Conservation (phyloP, 2,797 vertebrate genomes). For the Hephaestus fuliginosus region DNA sequence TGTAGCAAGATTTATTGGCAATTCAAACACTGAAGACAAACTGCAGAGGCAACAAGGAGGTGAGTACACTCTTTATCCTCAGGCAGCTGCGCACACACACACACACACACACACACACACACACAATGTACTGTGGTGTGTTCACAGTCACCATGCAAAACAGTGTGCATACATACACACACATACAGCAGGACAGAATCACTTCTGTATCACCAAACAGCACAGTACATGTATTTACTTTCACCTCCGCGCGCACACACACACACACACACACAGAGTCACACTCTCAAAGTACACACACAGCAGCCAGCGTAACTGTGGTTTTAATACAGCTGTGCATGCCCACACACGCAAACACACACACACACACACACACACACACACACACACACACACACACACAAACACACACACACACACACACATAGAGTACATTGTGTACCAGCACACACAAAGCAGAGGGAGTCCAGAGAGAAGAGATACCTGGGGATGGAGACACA, state of each 20-base stretch:
- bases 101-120: background rate
- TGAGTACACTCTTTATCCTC: slow-evolving; percentile 48
- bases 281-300: slow-evolving; percentile 33
- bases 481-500: slow-evolving; percentile 75
- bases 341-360: background rate
- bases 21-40: slow-evolving; percentile 51
- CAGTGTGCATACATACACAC: slow-evolving; percentile 4
- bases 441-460: slow-evolving; percentile 58
- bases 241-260: slow-evolving; percentile 25
- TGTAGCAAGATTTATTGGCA: slow-evolving; percentile 52
- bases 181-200: slow-evolving; percentile 15
- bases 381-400: slow-evolving; percentile 16
- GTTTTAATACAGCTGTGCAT: slow-evolving; percentile 20
- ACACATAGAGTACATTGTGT: slow-evolving; percentile 51
- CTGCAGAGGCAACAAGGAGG: slow-evolving; percentile 58
- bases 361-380: slow-evolving; percentile 38
- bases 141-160: slow-evolving; percentile 36
- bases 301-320: slow-evolving; percentile 23
- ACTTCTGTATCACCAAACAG: slow-evolving; percentile 27
- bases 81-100: slow-evolving; percentile 40
- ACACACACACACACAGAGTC: slow-evolving; percentile 5
- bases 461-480: slow-evolving; percentile 67
- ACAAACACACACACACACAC: slow-evolving; percentile 41
- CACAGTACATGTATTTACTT: slow-evolving; percentile 27
- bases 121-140: slow-evolving; percentile 27